Base-by-base conservation (phyloP, 2,113 vertebrate genomes). In the Harpagus bidentatus region DNA sequence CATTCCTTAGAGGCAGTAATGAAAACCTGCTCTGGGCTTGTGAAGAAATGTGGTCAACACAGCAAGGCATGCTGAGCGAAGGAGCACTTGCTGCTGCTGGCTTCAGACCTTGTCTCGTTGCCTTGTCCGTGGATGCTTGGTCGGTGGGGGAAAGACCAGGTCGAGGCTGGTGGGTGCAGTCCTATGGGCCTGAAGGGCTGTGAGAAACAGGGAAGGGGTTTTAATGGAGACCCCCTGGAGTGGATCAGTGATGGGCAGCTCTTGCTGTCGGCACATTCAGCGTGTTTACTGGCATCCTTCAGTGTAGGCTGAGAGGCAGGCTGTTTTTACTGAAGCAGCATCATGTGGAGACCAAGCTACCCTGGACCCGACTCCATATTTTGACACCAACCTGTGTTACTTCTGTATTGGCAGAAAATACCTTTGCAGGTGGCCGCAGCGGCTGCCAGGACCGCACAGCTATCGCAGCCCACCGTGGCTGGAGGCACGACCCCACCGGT, bases 401-500 rank as follows among this genome's bases (percentile, higher is more conserved):
- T 40, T 63, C 32, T 63, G 9, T 23, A 16, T 7, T 18, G 38
- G 32, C 32, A 65, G 78, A 71, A 82, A 63, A 52, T 13, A 38
- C 50, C 7, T 50, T 13, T 48, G 36, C 32, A 16, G 31, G 55
- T 1, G 3, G 10, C n/a, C 1, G 1, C n/a, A n/a, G 53, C 0
- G 3, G n/a, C 48, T 55, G 31, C 19, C 16, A 15, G 53, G 31
- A 28, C 31, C 7, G 9, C 19, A 8, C 3, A 16, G 23, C 15
- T 38, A 15, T 31, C 1, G 2, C 22, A 50, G 22, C 29, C 34
- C 69, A 42, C 40, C 0, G 4, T 2, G 45, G 45, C 45, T 47
- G 45, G 8, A 2, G 0, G 9, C 69, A 13, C 1, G 7, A 16
- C 40, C 59, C 21, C 40, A 21, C 34, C 0, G 3, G 11, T 47